Conservation (phyloP, 2,888 invertebrate species). For the Cremastobaeus sp. region DNA sequence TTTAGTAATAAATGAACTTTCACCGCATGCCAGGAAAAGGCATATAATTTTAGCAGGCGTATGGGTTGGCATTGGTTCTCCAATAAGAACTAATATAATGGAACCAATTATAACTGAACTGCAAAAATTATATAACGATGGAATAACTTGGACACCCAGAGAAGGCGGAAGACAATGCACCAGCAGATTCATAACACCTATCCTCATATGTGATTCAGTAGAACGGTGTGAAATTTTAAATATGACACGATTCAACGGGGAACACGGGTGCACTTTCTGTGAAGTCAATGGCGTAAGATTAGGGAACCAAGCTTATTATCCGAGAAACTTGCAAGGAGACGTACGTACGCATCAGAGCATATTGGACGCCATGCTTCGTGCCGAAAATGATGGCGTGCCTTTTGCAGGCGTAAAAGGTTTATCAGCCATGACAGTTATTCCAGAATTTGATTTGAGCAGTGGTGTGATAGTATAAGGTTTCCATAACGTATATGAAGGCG, state of each 20-base stretch:
- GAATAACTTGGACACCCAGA: slow-evolving; percentile 23
- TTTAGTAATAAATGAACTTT: slow-evolving; percentile 12
- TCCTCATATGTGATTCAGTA: slow-evolving; percentile 5
- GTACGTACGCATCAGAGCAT: not conserved
- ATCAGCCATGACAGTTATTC: slow-evolving; percentile 4
- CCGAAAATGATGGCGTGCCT: not conserved
- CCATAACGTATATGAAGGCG: slow-evolving; percentile 17
- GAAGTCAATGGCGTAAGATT: not conserved
- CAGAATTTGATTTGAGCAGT: slow-evolving; percentile 9
- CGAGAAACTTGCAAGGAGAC: not conserved
- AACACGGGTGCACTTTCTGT: slow-evolving; percentile 28
- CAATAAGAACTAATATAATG: slow-evolving; percentile 7
- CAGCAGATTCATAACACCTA: not conserved
- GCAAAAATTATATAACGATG: slow-evolving; percentile 4
- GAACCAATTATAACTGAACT: slow-evolving; percentile 16
- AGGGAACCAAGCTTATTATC: slow-evolving; percentile 9
- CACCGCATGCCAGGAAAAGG: slow-evolving; percentile 14
- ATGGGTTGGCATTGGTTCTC: slow-evolving; percentile 12
- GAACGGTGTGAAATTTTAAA: slow-evolving; percentile 10
- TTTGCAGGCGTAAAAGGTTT: slow-evolving; percentile 6
- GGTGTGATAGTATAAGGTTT: slow-evolving; percentile 14
- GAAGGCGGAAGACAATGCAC: slow-evolving; percentile 20
- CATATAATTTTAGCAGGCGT: slow-evolving; percentile 21
- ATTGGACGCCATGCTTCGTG: not conserved
- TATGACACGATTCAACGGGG: slow-evolving; percentile 28